Evolutionary conservation across 2,888 invertebrate genomes (phyloP).

Genomic region (Scaptomyza tumidula): DNA sequence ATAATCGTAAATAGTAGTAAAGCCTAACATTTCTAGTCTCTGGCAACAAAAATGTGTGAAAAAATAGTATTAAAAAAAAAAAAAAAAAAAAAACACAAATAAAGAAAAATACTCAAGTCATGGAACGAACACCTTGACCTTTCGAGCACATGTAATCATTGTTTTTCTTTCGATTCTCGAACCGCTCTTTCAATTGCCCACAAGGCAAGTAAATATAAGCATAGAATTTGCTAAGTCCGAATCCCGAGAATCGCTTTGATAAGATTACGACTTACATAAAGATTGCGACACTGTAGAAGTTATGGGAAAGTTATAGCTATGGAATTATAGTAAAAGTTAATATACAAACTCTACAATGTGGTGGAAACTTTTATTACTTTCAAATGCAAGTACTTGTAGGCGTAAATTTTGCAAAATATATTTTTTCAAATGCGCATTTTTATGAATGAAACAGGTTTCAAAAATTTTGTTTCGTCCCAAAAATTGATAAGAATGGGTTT

Average conservation of each 20-base stretch:
- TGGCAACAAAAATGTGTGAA: constrained; percentile 11
- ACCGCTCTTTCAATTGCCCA: constrained; percentile 31
- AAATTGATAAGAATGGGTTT: constrained; percentile 5
- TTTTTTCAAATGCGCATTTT: neutral
- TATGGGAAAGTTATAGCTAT: neutral
- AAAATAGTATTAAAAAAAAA: constrained; percentile 31
- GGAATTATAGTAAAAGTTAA: neutral
- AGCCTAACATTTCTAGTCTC: constrained; percentile 13
- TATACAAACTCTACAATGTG: neutral
- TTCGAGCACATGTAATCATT: constrained; percentile 41
- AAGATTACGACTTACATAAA: constrained; percentile 36
- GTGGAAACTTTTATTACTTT: constrained; percentile 9
- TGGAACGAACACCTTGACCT: constrained; percentile 51
- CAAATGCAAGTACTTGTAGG: neutral
- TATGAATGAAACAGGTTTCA: constrained; percentile 21
- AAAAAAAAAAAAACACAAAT: constrained; percentile 23
- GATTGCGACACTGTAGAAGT: constrained; percentile 9
- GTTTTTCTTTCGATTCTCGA: constrained; percentile 4
- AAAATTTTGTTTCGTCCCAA: neutral
- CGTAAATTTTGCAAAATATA: neutral
- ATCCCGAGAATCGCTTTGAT: constrained; percentile 26
- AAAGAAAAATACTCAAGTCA: constrained; percentile 12
- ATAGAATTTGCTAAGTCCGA: constrained; percentile 8
- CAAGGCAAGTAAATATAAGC: constrained; percentile 46
- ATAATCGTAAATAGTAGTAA: constrained; percentile 8